Evolutionary conservation across 2,888 invertebrate genomes (phyloP), one percentile per base, ranked within the genome.

Genomic region (Drosophila lutescens): DNA sequence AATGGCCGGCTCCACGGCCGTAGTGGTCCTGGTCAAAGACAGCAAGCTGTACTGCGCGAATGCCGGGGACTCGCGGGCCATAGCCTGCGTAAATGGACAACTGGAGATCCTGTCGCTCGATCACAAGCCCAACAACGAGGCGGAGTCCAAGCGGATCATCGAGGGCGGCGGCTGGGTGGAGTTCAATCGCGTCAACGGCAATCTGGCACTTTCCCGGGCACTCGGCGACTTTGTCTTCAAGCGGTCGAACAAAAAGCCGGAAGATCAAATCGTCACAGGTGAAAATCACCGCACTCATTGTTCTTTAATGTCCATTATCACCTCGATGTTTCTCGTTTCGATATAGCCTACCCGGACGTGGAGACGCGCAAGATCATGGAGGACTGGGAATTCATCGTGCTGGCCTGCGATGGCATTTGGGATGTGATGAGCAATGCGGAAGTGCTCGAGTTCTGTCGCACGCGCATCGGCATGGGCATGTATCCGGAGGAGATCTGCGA

Each of bases 361-460:
- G 95, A 96, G 91, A 95, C 95, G 49, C 94, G 95, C 75, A 94
- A 95, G 67, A 93, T 99, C 76, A 96, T 94, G 44, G 94, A 95
- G n/a, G 97, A 98, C 73, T 98, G 98, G 96, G 99, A 99, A 93
- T 99, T 99, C 91, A 94, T 99, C 60, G 95, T 99, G 40, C 93
- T 99, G 82, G 99, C 99, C 0, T 99, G 99, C 92, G 99, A 99
- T 92, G 99, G 99, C 30, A 99, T 99, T 80, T 99, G 99, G 99
- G 99, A 99, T 92, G 99, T 99, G 26, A 94, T 99, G 93, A 96
- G 95, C 53, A 99, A 97, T 92, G 96, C 97, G 93, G 98, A 99
- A 92, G 99, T 98, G 50, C 94, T 98, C 46, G 95, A 96, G 58
- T 99, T 98, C 93, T 96, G 99, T 67, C 95, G 98, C 54, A 94